Percentiles rank a stretch among this genome's conserved stretches.
Conservation (phyloP, 1,140 invertebrate genomes). For the Drosophila malerkotliana region DNA sequence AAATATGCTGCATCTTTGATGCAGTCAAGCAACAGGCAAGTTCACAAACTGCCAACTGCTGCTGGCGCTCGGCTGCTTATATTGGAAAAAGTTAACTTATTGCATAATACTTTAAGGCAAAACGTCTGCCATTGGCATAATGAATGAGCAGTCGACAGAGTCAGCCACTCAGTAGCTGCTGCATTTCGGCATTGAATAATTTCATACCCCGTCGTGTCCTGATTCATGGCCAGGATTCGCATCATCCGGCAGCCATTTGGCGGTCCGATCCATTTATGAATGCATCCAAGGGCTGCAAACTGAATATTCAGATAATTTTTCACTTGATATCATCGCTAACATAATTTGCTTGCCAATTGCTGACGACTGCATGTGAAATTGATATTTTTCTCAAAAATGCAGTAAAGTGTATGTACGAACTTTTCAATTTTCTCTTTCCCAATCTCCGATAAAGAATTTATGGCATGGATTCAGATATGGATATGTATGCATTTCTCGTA, state of each 20-base stretch:
- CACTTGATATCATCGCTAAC: slow-evolving; percentile 62
- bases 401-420: neutral
- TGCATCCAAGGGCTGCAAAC: slow-evolving; percentile 32
- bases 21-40: slow-evolving; percentile 54
- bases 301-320: slow-evolving; percentile 72
- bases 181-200: slow-evolving; percentile 11
- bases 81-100: slow-evolving; percentile 75
- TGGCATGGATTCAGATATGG: neutral
- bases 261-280: slow-evolving; percentile 24
- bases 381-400: neutral
- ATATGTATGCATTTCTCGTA: neutral
- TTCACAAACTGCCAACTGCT: slow-evolving; percentile 39
- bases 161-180: slow-evolving; percentile 55
- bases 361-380: slow-evolving; percentile 37
- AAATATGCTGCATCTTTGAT: slow-evolving; percentile 55
- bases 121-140: slow-evolving; percentile 75
- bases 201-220: slow-evolving; percentile 1
- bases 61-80: slow-evolving; percentile 49
- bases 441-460: slow-evolving; percentile 1
- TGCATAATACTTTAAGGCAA: slow-evolving; percentile 71
- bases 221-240: slow-evolving; percentile 34
- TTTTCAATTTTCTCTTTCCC: slow-evolving; percentile 13
- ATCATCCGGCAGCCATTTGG: slow-evolving; percentile 32
- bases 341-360: slow-evolving; percentile 48
- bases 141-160: slow-evolving; percentile 65